Conservation (phyloP, 2,888 invertebrate species). For the Helleia helle region DNA sequence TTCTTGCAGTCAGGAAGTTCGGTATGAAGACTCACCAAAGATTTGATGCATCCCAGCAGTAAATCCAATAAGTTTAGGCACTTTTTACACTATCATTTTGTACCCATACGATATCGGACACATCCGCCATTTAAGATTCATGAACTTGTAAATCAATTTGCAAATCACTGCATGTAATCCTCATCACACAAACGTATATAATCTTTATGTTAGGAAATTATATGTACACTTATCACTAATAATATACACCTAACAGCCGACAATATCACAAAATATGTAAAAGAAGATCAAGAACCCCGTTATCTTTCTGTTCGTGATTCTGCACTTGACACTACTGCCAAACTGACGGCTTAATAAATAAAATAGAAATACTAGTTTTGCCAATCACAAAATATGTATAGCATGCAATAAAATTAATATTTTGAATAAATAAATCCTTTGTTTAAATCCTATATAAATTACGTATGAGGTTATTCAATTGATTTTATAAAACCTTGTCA, state of each 20-base stretch:
- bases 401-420: no score
- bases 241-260: not conserved
- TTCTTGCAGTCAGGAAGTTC: not conserved
- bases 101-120: slow-evolving; percentile 21
- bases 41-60: slow-evolving; percentile 44
- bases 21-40: slow-evolving; percentile 36
- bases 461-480: no score
- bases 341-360: not conserved
- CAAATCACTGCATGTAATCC: slow-evolving; percentile 26
- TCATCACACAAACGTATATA: slow-evolving; percentile 6
- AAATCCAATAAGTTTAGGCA: slow-evolving; percentile 30
- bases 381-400: no score
- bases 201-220: not conserved
- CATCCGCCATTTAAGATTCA: slow-evolving; percentile 52
- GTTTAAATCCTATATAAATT: no score
- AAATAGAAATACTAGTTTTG: no score
- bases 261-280: not conserved
- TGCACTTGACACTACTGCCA: slow-evolving; percentile 35
- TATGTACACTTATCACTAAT: not conserved
- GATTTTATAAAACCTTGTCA: no score
- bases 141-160: slow-evolving; percentile 40
- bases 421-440: no score
- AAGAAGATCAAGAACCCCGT: slow-evolving; percentile 42
- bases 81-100: slow-evolving; percentile 51
- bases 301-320: slow-evolving; percentile 38